These are phyloP conservation scores for Amphilophus citrinellus DNA, from an alignment of 2,113 vertebrate genomes.

Conservation along the genomic window DNA sequence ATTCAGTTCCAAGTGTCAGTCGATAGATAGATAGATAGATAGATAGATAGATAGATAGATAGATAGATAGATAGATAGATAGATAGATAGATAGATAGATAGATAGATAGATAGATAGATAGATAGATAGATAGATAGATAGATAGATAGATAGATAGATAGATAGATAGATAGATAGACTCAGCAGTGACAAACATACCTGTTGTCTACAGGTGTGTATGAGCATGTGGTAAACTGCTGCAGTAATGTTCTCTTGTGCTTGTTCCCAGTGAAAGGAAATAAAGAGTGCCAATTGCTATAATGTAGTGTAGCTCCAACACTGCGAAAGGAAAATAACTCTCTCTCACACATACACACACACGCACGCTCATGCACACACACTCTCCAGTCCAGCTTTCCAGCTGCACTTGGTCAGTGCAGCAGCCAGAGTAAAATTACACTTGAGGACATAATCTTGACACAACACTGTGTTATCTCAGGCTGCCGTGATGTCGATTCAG, in stretches of 20 bases:
- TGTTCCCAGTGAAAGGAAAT: constrained; percentile 2
- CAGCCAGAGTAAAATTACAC: constrained; percentile 73
- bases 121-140: no score
- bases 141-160: no score
- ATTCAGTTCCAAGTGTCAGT: no score
- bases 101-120: no score
- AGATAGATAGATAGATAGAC: neutral
- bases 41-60: no score
- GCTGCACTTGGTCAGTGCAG: constrained; percentile 55
- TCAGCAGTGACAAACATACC: neutral
- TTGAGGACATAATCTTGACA: constrained; percentile 78
- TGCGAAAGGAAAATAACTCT: constrained; percentile 6
- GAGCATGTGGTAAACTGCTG: neutral
- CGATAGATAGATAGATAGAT: no score
- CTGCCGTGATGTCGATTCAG: constrained; percentile 65
- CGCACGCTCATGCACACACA: neutral
- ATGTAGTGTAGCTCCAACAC: constrained; percentile 15
- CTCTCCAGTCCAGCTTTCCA: constrained; percentile 25
- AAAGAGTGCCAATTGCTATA: constrained; percentile 7
- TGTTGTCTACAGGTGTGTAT: neutral
- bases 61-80: no score
- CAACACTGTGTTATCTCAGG: constrained; percentile 67
- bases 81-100: no score
- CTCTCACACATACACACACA: neutral
- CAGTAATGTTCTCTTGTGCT: constrained; percentile 10